A percentile compares a stretch with the other conserved stretches of the same genome.
Evolutionary conservation across 1,140 invertebrate species (phyloP).

Genomic region (Sitophilus oryzae): DNA sequence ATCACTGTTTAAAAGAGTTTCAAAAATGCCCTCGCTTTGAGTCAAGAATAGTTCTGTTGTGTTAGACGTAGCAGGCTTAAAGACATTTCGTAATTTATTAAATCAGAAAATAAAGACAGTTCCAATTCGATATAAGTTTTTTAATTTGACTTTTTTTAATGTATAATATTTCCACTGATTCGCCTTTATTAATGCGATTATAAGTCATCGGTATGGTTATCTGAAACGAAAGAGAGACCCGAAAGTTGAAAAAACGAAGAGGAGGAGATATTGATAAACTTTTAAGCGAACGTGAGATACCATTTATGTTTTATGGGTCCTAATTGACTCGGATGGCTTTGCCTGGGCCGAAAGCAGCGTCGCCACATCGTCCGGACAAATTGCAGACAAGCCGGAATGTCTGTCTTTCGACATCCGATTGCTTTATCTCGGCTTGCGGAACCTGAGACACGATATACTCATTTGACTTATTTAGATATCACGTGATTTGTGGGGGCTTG

Average conservation of each 20-base stretch:
- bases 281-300: constrained; percentile 16
- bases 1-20: too few species aligned
- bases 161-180: too few species aligned
- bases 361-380: constrained; percentile 29
- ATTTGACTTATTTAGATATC: constrained; percentile 28
- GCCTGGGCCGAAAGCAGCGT: constrained; percentile 18
- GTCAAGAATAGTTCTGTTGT: too few species aligned
- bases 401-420: constrained; percentile 25
- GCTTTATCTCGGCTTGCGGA: constrained; percentile 28
- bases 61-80: too few species aligned
- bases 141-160: too few species aligned
- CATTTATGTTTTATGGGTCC: constrained; percentile 24
- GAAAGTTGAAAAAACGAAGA: not conserved
- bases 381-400: constrained; percentile 36
- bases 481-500: constrained; percentile 19
- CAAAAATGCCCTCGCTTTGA: too few species aligned
- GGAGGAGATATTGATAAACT: constrained; percentile 11
- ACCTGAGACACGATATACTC: constrained; percentile 29
- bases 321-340: constrained; percentile 23
- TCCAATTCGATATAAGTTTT: too few species aligned
- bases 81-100: too few species aligned
- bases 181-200: too few species aligned
- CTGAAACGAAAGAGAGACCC: too few species aligned
- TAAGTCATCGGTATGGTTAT: too few species aligned
- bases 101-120: too few species aligned